Percentiles rank a stretch among this genome's conserved stretches.
These are phyloP conservation scores for Scophthalmus maximus DNA, from an alignment of 2,113 vertebrate genomes.

Conservation along the genomic window DNA sequence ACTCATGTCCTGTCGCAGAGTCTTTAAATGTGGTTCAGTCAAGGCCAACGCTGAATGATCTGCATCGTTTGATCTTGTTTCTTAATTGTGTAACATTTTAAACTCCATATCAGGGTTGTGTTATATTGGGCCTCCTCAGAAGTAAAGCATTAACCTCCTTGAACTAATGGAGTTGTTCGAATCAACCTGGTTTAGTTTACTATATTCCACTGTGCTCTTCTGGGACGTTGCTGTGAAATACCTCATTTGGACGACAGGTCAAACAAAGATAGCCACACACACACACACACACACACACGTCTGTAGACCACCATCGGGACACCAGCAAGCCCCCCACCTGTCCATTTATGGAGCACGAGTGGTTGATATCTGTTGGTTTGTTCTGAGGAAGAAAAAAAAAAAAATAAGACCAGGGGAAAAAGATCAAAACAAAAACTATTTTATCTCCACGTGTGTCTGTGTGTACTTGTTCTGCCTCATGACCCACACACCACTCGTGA, in stretches of 20 bases:
- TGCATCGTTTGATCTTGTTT: constrained; percentile 1
- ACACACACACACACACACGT: constrained; percentile 27
- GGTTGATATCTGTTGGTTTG: constrained; percentile 22
- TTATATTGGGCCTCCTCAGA: too few relatives aligned
- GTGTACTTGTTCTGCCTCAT: constrained; percentile 33
- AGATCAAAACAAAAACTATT: constrained; percentile 4
- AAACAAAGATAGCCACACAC: constrained; percentile 39
- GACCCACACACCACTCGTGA: constrained; percentile 57
- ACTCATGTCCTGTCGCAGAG: background rate
- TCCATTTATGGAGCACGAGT: constrained; percentile 43
- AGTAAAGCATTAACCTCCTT: too few relatives aligned
- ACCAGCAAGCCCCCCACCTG: constrained; percentile 53
- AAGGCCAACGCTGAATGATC: background rate
- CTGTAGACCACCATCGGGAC: constrained; percentile 44
- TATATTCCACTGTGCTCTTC: constrained; percentile 37
- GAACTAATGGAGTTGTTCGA: too few relatives aligned
- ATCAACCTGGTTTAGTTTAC: constrained; percentile 44
- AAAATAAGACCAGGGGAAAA: background rate
- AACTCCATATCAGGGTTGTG: background rate
- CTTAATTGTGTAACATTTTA: background rate
- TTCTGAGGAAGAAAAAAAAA: constrained; percentile 7
- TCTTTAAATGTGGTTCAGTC: too few relatives aligned
- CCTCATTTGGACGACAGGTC: constrained; percentile 57
- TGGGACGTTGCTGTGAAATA: constrained; percentile 65
- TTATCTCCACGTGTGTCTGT: background rate